A percentile compares a stretch with the other conserved stretches of the same genome.
Conservation (phyloP, 2,888 invertebrate species). For the Neuroscelio doddi region DNA sequence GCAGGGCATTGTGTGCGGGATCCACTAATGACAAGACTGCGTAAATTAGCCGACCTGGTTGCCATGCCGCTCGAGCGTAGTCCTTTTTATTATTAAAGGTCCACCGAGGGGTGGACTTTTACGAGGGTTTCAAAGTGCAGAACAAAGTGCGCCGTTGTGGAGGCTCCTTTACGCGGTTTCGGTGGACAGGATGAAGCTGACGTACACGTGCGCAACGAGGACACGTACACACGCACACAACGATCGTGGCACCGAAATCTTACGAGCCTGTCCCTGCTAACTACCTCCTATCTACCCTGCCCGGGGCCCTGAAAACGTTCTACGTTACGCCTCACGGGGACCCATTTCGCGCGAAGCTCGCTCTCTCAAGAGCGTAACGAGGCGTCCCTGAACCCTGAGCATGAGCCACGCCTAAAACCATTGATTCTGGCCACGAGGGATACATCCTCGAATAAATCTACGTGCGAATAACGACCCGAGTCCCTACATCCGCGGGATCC, state of each 20-base stretch:
- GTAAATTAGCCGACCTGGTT: no score
- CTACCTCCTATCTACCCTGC: constrained; percentile 67
- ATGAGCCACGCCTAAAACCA: constrained; percentile 41
- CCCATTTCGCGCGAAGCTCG: constrained; percentile 64
- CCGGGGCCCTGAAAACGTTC: constrained; percentile 68
- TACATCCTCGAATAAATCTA: constrained; percentile 44
- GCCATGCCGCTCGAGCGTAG: constrained; percentile 33
- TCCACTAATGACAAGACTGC: constrained; percentile 43
- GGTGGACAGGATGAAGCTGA: constrained; percentile 59
- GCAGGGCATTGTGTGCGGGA: constrained; percentile 34
- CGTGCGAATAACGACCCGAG: constrained; percentile 39
- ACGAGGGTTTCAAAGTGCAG: constrained; percentile 17
- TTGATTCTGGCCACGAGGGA: constrained; percentile 43
- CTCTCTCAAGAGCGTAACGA: constrained; percentile 29
- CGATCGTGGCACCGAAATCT: constrained; percentile 65
- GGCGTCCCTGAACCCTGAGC: constrained; percentile 26
- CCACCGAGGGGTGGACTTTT: constrained; percentile 26
- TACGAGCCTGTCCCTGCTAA: constrained; percentile 66
- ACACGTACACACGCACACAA: constrained; percentile 52
- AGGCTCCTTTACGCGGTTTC: constrained; percentile 49
- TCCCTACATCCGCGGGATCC: constrained; percentile 39
- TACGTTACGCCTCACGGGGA: constrained; percentile 69
- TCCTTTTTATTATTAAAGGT: constrained; percentile 41
- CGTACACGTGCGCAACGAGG: constrained; percentile 1
- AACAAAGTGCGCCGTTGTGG: constrained; percentile 24